phyloP scores from a whole-genome alignment of 2,113 vertebrate species.

The Melospiza georgiana region DNA sequence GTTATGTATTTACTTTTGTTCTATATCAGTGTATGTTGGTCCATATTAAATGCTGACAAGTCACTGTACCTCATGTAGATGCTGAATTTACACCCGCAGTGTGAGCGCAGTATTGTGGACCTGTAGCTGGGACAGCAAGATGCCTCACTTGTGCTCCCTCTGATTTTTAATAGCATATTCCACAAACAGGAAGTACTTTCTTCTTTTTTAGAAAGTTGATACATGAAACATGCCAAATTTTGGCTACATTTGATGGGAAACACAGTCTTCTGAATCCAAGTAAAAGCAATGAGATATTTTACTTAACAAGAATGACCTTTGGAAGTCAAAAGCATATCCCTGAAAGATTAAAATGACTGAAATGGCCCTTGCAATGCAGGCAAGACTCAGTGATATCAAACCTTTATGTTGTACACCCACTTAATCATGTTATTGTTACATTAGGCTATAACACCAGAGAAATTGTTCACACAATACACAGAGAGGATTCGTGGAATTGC shows the following conservation, averaged over 20 bases:
- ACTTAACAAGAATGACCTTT: conserved; percentile 2
- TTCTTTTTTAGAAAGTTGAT: conserved; percentile 36
- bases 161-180: conserved; percentile 33
- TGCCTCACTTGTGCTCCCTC: conserved; percentile 68
- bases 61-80: conserved; percentile 90
- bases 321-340: conserved; percentile 15
- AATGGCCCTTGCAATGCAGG: conserved; percentile 5
- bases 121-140: conserved; percentile 70
- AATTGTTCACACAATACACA: not conserved
- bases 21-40: conserved; percentile 82
- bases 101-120: conserved; percentile 74
- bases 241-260: conserved; percentile 35
- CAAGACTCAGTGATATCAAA: conserved; percentile 3
- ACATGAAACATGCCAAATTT: conserved; percentile 25
- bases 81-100: conserved; percentile 79
- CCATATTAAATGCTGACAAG: conserved; percentile 87
- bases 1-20: conserved; percentile 92
- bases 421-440: not conserved
- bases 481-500: not conserved
- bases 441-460: not conserved
- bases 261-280: conserved; percentile 49
- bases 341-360: not conserved
- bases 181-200: conserved; percentile 43
- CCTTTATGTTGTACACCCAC: not conserved
- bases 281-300: conserved; percentile 21